A percentile compares a stretch with the other conserved stretches of the same genome.
These are phyloP conservation scores for Triplophysa bombifrons DNA, from an alignment of 2,797 vertebrate genomes.

Conservation along the genomic window DNA sequence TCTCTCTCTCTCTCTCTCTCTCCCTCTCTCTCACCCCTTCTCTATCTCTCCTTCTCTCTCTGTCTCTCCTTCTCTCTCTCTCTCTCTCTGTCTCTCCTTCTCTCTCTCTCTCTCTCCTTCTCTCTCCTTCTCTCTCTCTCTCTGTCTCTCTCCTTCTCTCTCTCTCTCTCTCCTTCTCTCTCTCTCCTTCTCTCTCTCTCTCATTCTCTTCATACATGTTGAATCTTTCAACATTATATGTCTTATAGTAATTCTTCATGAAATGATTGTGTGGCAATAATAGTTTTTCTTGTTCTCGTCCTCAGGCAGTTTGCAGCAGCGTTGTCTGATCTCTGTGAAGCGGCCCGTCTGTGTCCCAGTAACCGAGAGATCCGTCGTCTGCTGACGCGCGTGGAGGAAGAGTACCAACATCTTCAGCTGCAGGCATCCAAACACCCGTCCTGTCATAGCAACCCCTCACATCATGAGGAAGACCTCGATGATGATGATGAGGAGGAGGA, in stretches of 20 bases:
- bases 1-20: no score
- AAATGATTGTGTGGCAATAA: no score
- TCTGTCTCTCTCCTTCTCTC: no score
- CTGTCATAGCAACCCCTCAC: constrained; percentile 70
- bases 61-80: no score
- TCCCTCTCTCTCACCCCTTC: no score
- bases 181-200: background rate
- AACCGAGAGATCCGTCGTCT: constrained; percentile 94
- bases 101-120: no score
- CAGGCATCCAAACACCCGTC: constrained; percentile 69
- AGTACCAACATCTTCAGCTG: constrained; percentile 89
- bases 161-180: background rate
- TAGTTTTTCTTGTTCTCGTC: background rate
- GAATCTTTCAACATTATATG: no score
- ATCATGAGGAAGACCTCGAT: constrained; percentile 66
- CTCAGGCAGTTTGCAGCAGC: constrained; percentile 92
- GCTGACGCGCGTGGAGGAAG: constrained; percentile 91
- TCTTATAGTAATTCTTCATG: no score
- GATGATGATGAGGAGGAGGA: constrained; percentile 68
- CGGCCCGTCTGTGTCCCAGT: constrained; percentile 88
- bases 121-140: no score
- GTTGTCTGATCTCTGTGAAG: constrained; percentile 91
- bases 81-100: no score
- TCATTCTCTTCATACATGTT: no score
- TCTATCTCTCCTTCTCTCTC: no score